Conservation (phyloP, 2,888 invertebrate genomes). For the Eremobia ochroleuca region DNA sequence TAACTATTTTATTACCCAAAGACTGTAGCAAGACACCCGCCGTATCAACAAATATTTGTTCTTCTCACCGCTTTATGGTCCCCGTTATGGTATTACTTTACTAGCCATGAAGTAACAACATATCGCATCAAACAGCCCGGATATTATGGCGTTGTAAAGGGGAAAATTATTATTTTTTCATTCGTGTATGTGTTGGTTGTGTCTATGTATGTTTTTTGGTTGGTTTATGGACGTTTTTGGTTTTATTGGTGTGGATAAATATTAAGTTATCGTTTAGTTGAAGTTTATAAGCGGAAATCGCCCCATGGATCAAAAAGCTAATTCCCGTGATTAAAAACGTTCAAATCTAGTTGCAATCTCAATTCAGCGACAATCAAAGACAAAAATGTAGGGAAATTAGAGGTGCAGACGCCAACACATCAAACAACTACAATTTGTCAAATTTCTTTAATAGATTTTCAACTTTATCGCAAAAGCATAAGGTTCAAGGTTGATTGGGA, state of each 20-base stretch:
- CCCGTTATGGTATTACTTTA: constrained; percentile 75
- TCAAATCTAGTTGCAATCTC: no score
- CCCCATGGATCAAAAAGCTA: no score
- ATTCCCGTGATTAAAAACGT: no score
- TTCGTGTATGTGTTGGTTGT: constrained; percentile 38
- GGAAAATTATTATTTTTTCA: constrained; percentile 69
- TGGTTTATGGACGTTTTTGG: constrained; percentile 25
- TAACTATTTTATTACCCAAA: constrained; percentile 66
- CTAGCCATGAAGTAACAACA: constrained; percentile 64
- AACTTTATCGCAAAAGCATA: no score
- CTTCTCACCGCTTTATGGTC: constrained; percentile 71
- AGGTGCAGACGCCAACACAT: no score
- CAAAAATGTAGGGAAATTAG: no score
- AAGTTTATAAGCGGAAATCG: background rate
- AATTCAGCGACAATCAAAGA: no score
- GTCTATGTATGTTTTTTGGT: constrained; percentile 31
- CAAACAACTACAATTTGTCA: no score
- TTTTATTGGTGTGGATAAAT: constrained; percentile 6
- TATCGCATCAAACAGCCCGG: constrained; percentile 50
- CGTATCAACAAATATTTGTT: constrained; percentile 78
- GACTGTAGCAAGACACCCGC: constrained; percentile 66
- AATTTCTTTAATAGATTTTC: no score
- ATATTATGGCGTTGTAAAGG: constrained; percentile 67
- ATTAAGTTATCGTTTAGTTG: background rate
- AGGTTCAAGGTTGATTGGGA: no score